A percentile compares a stretch with the other conserved stretches of the same genome.
These are phyloP conservation scores for Euplagia quadripunctaria DNA, from an alignment of 2,888 invertebrate genomes.

Conservation along the genomic window DNA sequence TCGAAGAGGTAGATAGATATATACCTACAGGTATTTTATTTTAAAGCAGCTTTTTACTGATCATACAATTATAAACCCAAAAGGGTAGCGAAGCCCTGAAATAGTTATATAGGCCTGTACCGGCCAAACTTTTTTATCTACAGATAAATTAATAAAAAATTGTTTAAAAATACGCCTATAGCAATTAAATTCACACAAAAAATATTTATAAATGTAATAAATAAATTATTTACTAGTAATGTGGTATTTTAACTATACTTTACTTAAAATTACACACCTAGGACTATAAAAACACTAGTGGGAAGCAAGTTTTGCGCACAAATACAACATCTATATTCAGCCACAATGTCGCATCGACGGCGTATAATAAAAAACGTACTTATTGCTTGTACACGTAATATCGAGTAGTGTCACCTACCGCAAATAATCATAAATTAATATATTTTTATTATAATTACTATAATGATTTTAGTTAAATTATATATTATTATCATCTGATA, in stretches of 20 bases:
- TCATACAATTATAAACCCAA: neutral
- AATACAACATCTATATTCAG: constrained; percentile 80
- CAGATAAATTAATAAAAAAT: constrained; percentile 29
- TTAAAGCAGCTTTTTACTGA: neutral
- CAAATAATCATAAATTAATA: constrained; percentile 82
- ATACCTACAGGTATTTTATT: neutral
- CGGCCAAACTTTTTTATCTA: neutral
- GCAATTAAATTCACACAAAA: constrained; percentile 24
- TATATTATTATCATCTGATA: constrained; percentile 77
- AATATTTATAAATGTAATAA: no score
- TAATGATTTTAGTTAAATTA: constrained; percentile 60
- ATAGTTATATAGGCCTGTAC: neutral
- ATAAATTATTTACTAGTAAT: constrained; percentile 19
- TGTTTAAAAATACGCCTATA: constrained; percentile 22
- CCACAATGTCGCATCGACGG: constrained; percentile 75
- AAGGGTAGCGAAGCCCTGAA: neutral
- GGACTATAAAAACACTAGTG: constrained; percentile 67
- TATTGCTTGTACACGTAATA: constrained; percentile 88
- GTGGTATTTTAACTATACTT: constrained; percentile 40
- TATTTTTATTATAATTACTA: constrained; percentile 64
- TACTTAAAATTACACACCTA: constrained; percentile 50
- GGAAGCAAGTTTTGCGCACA: constrained; percentile 79
- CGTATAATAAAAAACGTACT: constrained; percentile 80
- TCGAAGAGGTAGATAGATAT: constrained; percentile 1
- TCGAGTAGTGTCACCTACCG: constrained; percentile 72